A percentile compares a stretch with the other conserved stretches of the same genome.
These are phyloP conservation scores for Pseudachorutes palmiensis DNA, from an alignment of 1,140 invertebrate species.

Conservation along the genomic window DNA sequence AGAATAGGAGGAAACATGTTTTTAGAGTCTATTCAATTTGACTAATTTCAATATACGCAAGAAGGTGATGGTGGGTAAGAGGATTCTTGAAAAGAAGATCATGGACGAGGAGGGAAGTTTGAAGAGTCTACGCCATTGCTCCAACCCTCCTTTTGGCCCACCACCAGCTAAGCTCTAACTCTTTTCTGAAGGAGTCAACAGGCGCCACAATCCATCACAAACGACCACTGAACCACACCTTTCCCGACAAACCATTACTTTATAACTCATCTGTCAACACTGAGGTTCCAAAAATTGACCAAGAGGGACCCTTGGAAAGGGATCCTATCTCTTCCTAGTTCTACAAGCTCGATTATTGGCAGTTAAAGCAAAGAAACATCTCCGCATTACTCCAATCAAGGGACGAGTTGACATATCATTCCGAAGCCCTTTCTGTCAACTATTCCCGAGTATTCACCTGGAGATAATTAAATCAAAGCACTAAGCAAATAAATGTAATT, in stretches of 20 bases:
- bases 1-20: slow-evolving; percentile 11
- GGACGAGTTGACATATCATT: neutral
- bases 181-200: slow-evolving; percentile 1
- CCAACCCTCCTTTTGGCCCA: too few species aligned
- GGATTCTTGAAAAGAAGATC: neutral
- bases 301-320: neutral
- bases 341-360: slow-evolving; percentile 3
- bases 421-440: too few species aligned
- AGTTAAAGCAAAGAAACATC: neutral
- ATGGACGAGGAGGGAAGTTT: too few species aligned
- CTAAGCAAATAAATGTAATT: slow-evolving; percentile 25
- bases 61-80: neutral
- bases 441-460: too few species aligned
- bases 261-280: slow-evolving; percentile 39
- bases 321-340: neutral
- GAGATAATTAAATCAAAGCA: too few species aligned
- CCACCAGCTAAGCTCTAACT: neutral
- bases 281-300: neutral
- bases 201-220: slow-evolving; percentile 39
- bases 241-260: slow-evolving; percentile 38
- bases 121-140: too few species aligned
- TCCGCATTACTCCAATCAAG: neutral
- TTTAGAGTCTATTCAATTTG: slow-evolving; percentile 7
- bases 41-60: slow-evolving; percentile 14
- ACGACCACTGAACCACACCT: slow-evolving; percentile 39